Evolutionary conservation across 2,888 invertebrate genomes (phyloP), one percentile per base, ranked within the genome.

Genomic region (Glaucopsyche alexis): DNA sequence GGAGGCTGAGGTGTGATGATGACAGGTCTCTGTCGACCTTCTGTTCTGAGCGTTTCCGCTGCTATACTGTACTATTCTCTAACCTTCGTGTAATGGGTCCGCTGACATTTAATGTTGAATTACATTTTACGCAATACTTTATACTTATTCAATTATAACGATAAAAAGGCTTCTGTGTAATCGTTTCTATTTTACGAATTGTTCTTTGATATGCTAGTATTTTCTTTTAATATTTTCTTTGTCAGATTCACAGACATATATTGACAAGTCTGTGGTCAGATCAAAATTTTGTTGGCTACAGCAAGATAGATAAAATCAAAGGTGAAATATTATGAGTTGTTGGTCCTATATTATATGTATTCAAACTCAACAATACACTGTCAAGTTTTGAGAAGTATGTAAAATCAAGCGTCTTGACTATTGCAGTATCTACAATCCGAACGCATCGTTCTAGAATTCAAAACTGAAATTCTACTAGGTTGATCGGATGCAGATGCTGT

Each of bases 21-120:
- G 60, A 60, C 60, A 60, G 60, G 60, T 38, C 16, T 38, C 16
- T 14, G 60, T 13, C 60, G 60, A 60, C 60, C 60, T 60, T 60
- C 60, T 60, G 60, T 60, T 29, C 60, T 14, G 60, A 60, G 13
- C 29, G 60, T 60, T 60, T 60, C 60, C 60, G 60, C 60, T 60
- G 60, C 60, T n/a, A n/a, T n/a, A n/a, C n/a, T n/a, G n/a, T n/a
- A n/a, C n/a, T n/a, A n/a, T n/a, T n/a, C n/a, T 60, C 60, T 29
- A 38, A 60, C 60, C 60, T 60, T 60, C 29, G 38, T 13, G 60
- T 60, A 60, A 60, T 60, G 60, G 60, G 60, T 60, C 60, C 60
- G 60, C 60, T 60, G 60, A 60, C 60, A 60, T 60, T 60, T 60
- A 29, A 60, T 60, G 60, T 60, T 60, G 29, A 60, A 29, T 60